phyloP scores from a whole-genome alignment of 2,797 vertebrate species.

The Lepus oiostolus region DNA sequence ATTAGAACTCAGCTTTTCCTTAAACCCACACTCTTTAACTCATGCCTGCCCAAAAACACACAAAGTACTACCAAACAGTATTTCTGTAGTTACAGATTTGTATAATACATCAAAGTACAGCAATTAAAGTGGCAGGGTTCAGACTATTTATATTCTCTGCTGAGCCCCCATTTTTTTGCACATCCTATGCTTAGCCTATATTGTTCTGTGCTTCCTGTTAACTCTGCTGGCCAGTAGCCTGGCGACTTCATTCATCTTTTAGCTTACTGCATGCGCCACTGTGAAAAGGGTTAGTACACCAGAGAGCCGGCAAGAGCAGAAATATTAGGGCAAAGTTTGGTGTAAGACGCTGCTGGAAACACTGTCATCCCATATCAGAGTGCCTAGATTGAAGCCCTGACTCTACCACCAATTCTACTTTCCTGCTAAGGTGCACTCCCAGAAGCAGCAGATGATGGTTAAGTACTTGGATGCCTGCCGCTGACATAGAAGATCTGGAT shows the following conservation, averaged over 20 bases:
- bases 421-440: no score
- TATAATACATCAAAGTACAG: not conserved
- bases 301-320: not conserved
- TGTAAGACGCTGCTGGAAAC: no score
- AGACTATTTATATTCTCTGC: not conserved
- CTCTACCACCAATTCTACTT: no score
- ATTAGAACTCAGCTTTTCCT: conserved; percentile 26
- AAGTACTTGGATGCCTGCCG: no score
- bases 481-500: no score
- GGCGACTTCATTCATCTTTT: not conserved
- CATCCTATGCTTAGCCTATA: not conserved
- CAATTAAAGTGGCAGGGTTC: not conserved
- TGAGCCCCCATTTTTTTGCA: not conserved
- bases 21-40: not conserved
- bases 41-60: not conserved
- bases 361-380: no score
- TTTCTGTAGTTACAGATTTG: not conserved
- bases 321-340: no score
- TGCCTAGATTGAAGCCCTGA: no score
- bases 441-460: no score
- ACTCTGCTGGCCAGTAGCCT: not conserved
- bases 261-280: not conserved
- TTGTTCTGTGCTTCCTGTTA: not conserved
- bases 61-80: not conserved
- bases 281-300: not conserved